Evolutionary conservation across 2,113 vertebrate genomes (phyloP).

Genomic region (Struthio camelus): DNA sequence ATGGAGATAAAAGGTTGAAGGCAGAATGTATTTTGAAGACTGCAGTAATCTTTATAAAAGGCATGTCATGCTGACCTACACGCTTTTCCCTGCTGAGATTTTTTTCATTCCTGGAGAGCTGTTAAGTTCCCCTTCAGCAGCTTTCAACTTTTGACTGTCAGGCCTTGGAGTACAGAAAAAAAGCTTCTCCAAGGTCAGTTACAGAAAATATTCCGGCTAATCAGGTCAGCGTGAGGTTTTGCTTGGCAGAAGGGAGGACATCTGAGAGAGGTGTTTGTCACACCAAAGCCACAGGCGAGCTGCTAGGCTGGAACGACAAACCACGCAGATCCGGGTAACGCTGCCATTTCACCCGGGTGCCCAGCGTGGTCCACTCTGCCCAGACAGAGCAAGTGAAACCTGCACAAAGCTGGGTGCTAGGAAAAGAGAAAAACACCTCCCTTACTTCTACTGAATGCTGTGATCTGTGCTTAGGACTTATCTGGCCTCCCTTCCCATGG

Average conservation of each 20-base stretch:
- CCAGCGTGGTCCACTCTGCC: neutral
- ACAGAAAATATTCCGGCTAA: neutral
- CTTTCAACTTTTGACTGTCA: neutral
- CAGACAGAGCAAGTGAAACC: neutral
- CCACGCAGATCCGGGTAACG: neutral
- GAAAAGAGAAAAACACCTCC: neutral
- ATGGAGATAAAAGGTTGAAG: neutral
- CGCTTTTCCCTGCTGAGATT: neutral
- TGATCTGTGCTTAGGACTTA: neutral
- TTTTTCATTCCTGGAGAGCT: neutral
- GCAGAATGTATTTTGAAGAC: neutral
- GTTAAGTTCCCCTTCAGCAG: neutral
- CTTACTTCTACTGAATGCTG: neutral
- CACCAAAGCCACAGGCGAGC: neutral
- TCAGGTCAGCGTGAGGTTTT: neutral
- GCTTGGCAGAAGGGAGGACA: neutral
- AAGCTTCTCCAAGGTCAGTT: neutral
- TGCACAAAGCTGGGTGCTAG: neutral
- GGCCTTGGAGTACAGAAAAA: neutral
- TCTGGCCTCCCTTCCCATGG: neutral
- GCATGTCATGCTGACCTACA: neutral
- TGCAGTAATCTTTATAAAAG: neutral
- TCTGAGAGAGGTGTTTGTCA: neutral
- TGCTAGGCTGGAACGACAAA: fast-evolving
- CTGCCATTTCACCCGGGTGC: neutral